These are phyloP conservation scores for Pterois miles DNA, from an alignment of 2,797 vertebrate genomes.

Conservation along the genomic window DNA sequence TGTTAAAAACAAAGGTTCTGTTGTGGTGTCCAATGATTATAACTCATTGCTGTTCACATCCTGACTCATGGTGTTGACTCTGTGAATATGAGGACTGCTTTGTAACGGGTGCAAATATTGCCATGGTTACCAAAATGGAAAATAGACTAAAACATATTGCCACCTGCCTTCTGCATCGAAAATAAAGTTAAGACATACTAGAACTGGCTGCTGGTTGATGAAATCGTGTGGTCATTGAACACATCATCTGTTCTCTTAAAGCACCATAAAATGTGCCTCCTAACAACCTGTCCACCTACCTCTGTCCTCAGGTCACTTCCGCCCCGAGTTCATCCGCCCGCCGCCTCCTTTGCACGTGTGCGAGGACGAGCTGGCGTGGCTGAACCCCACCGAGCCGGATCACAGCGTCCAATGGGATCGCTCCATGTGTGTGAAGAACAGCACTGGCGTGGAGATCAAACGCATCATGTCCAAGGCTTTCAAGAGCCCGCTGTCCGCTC, in stretches of 20 bases:
- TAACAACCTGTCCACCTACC: not conserved
- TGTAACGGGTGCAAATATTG: not conserved
- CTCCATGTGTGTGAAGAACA: slow-evolving; percentile 97
- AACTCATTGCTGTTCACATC: slow-evolving; percentile 20
- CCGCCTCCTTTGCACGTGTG: slow-evolving; percentile 94
- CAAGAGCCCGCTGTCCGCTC: slow-evolving; percentile 95
- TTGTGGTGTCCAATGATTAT: not conserved
- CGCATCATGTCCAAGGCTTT: slow-evolving; percentile 99
- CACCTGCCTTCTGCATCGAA: not conserved
- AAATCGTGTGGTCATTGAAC: not conserved
- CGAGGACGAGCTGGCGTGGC: slow-evolving; percentile 96
- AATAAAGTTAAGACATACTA: not conserved
- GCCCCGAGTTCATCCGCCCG: slow-evolving; percentile 96
- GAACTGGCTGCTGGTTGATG: not conserved
- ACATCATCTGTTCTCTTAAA: not conserved
- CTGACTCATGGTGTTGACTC: slow-evolving; percentile 23
- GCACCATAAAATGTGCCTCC: not conserved
- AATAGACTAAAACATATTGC: not conserved
- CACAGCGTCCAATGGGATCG: slow-evolving; percentile 96
- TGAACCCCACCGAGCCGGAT: slow-evolving; percentile 95
- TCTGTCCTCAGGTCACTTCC: slow-evolving; percentile 90
- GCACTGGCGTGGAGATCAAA: slow-evolving; percentile 96
- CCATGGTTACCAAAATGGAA: not conserved
- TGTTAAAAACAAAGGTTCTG: not conserved
- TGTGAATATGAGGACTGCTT: not conserved